Conservation (phyloP, 1,140 invertebrate genomes). For the Potamilus streckersoni region DNA sequence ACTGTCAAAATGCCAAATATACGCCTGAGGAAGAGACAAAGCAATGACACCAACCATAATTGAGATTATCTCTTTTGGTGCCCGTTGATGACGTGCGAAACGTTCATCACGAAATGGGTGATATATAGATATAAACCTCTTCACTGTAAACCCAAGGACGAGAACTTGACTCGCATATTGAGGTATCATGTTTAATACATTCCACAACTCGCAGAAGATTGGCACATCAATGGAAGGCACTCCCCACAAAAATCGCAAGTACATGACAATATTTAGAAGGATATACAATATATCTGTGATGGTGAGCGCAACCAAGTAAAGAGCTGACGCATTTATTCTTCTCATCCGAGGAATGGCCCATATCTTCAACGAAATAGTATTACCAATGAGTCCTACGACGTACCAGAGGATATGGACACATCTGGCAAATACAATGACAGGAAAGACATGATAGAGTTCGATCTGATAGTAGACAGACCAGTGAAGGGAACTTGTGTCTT, state of each 20-base stretch:
- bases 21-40: slow-evolving; percentile 42
- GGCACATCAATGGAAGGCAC: slow-evolving; percentile 32
- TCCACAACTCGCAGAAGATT: slow-evolving; percentile 42
- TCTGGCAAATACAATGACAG: slow-evolving; percentile 6
- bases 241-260: slow-evolving; percentile 43
- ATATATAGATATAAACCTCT: slow-evolving; percentile 94
- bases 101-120: slow-evolving; percentile 78
- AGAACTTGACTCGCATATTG: slow-evolving; percentile 52
- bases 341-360: slow-evolving; percentile 56
- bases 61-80: slow-evolving; percentile 36
- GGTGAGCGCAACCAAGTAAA: slow-evolving; percentile 37
- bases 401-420: slow-evolving; percentile 39
- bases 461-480: slow-evolving; percentile 4
- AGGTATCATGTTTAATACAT: slow-evolving; percentile 40
- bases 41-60: slow-evolving; percentile 32
- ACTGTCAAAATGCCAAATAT: slow-evolving; percentile 46
- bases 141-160: slow-evolving; percentile 84
- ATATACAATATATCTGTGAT: slow-evolving; percentile 39
- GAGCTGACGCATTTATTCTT: slow-evolving; percentile 42
- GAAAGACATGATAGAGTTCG: slow-evolving; percentile 12
- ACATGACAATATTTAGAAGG: slow-evolving; percentile 36
- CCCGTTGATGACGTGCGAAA: slow-evolving; percentile 38
- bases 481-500: no score
- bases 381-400: slow-evolving; percentile 56
- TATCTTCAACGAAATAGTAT: slow-evolving; percentile 53